Conservation (phyloP, 2,888 invertebrate species). For the Icerya purchasi region DNA sequence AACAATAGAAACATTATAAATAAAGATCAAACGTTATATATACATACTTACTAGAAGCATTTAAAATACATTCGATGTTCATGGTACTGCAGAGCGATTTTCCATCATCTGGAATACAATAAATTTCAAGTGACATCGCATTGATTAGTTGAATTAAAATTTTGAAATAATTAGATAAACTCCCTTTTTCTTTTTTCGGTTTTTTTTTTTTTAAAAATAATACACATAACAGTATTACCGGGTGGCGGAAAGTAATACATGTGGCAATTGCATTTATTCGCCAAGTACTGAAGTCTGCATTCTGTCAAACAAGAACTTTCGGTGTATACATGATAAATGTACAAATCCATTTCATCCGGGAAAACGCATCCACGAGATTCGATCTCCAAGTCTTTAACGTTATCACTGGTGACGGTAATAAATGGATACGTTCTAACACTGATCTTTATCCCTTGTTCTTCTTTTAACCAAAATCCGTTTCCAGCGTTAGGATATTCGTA, state of each 20-base stretch:
- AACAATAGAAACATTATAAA: too few species aligned
- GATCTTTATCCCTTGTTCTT: conserved; percentile 11
- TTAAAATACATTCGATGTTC: background rate
- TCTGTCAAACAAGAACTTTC: conserved; percentile 18
- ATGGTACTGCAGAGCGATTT: background rate
- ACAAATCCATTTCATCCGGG: conserved; percentile 18
- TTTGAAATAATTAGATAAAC: too few species aligned
- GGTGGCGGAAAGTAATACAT: conserved; percentile 17
- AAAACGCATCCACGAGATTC: conserved; percentile 17
- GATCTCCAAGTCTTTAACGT: conserved; percentile 15
- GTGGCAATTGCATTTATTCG: conserved; percentile 16
- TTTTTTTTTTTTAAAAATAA: conserved; percentile 15
- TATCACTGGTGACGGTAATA: conserved; percentile 16
- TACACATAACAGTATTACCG: conserved; percentile 15
- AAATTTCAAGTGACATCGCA: too few species aligned
- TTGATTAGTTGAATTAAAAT: too few species aligned
- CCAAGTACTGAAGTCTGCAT: conserved; percentile 17
- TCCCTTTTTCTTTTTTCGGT: too few species aligned
- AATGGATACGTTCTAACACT: conserved; percentile 16
- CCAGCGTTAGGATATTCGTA: conserved; percentile 18
- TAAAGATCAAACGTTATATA: too few species aligned
- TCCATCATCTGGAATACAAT: background rate
- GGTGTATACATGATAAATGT: conserved; percentile 18
- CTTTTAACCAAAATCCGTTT: conserved; percentile 16
- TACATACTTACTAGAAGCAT: background rate